Evolutionary conservation across 2,888 invertebrate species (phyloP).

Genomic region (Muscina levida): DNA sequence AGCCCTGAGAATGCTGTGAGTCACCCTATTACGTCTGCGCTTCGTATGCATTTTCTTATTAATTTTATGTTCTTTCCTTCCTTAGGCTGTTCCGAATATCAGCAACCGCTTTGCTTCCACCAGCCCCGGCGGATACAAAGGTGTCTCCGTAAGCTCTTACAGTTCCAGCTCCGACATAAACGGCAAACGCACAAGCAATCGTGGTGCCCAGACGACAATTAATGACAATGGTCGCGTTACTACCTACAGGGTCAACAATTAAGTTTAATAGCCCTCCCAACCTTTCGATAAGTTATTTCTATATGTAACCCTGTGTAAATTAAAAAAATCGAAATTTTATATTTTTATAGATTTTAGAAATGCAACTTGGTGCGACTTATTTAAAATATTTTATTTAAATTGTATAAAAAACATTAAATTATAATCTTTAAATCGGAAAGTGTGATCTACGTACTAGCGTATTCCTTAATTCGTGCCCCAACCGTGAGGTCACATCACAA

Average conservation of each 20-base stretch:
- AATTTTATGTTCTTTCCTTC: not conserved
- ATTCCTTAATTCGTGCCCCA: too few species aligned
- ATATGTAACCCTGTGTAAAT: slow-evolving; percentile 4
- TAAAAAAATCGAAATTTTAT: slow-evolving; percentile 2
- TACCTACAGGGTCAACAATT: slow-evolving; percentile 80
- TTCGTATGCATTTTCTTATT: not conserved
- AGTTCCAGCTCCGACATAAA: slow-evolving; percentile 82
- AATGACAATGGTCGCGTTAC: slow-evolving; percentile 88
- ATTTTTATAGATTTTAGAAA: not conserved
- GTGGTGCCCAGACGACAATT: slow-evolving; percentile 84
- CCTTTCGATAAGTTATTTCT: slow-evolving; percentile 8
- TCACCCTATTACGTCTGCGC: not conserved
- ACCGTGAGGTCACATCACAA: too few species aligned
- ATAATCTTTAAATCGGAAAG: too few species aligned
- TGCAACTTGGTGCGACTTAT: not conserved
- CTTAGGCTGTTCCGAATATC: slow-evolving; percentile 75
- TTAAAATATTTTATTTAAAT: not conserved
- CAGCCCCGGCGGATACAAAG: slow-evolving; percentile 76
- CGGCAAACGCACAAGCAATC: slow-evolving; percentile 82
- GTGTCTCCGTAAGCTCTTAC: slow-evolving; percentile 85
- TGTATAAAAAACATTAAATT: not conserved
- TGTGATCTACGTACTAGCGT: too few species aligned
- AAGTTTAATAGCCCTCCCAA: slow-evolving; percentile 57
- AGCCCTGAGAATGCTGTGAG: slow-evolving; percentile 84
- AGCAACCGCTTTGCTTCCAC: slow-evolving; percentile 72